Evolutionary conservation across 2,113 vertebrate species (phyloP).

Genomic region (Gymnogyps californianus): DNA sequence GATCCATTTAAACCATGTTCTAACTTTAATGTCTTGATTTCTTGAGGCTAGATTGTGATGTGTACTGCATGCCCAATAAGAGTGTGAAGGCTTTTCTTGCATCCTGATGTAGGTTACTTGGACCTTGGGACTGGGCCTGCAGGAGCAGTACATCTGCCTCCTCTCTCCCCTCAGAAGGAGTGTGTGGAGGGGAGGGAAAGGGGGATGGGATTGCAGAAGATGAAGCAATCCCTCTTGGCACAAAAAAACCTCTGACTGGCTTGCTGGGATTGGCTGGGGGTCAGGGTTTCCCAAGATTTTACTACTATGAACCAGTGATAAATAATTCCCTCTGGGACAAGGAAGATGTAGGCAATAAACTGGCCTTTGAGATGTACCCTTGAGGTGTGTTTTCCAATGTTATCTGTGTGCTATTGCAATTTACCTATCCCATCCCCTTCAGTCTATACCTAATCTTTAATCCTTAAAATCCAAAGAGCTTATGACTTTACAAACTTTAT

Average conservation of each 20-base stretch:
- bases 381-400: neutral
- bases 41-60: conserved; percentile 1
- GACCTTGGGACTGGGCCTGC: neutral
- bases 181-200: neutral
- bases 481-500: neutral
- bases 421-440: neutral
- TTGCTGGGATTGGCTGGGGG: neutral
- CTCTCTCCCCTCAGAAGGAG: neutral
- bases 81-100: neutral
- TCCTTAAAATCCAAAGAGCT: neutral
- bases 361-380: neutral
- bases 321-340: neutral
- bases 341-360: neutral
- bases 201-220: neutral
- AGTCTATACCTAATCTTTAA: neutral
- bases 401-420: neutral
- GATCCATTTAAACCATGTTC: conserved; percentile 18
- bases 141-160: neutral
- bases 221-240: neutral
- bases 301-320: neutral
- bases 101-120: neutral
- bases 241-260: neutral
- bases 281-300: neutral
- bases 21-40: conserved; percentile 48
- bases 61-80: neutral